A percentile compares a stretch with the other conserved stretches of the same genome.
Conservation (phyloP, 2,797 vertebrate species). For the Melanotaenia trifasciata region DNA sequence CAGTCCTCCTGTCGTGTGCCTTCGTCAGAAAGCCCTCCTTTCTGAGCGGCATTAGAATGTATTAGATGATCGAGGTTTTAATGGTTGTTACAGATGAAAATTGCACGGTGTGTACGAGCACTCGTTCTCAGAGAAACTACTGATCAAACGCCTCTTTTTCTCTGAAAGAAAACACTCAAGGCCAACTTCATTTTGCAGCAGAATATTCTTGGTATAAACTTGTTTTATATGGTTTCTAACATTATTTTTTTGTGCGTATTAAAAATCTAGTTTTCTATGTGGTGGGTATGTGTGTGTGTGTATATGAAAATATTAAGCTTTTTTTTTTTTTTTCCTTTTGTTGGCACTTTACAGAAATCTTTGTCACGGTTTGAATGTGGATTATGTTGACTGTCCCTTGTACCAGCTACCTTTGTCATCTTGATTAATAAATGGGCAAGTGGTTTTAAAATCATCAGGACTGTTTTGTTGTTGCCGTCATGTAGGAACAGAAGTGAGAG, state of each 20-base stretch:
- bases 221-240: constrained; percentile 55
- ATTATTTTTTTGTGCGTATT: constrained; percentile 28
- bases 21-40: constrained; percentile 54
- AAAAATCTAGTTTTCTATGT: constrained; percentile 73
- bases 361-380: constrained; percentile 69
- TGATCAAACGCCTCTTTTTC: constrained; percentile 60
- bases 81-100: constrained; percentile 33
- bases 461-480: not conserved
- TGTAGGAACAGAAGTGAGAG: not conserved
- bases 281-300: constrained; percentile 54
- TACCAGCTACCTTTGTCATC: constrained; percentile 42
- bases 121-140: constrained; percentile 64
- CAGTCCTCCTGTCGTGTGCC: constrained; percentile 61
- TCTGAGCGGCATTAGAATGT: constrained; percentile 71
- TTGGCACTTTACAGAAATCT: constrained; percentile 78
- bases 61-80: constrained; percentile 10
- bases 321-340: constrained; percentile 45
- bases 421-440: constrained; percentile 70
- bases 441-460: constrained; percentile 34
- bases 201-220: constrained; percentile 33
- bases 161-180: constrained; percentile 30
- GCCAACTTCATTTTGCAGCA: constrained; percentile 42
- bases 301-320: constrained; percentile 50
- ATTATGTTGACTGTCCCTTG: constrained; percentile 51
- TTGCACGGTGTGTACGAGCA: constrained; percentile 62